phyloP scores from a whole-genome alignment of 2,797 vertebrate species.

The Lycodopsis pacificus region DNA sequence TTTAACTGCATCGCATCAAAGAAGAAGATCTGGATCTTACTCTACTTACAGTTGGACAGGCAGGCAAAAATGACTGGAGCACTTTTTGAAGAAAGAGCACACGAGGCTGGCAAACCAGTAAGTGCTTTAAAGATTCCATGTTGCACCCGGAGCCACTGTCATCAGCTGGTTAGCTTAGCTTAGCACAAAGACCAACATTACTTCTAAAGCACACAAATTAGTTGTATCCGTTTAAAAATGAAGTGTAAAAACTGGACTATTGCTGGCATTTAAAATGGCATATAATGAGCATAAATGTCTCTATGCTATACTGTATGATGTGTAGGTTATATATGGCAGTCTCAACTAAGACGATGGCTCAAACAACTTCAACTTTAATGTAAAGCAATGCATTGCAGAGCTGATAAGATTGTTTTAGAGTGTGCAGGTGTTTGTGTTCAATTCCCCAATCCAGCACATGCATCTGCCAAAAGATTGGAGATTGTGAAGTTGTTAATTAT shows the following conservation, averaged over 20 bases:
- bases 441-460: not conserved
- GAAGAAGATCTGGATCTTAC: not conserved
- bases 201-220: too few species aligned
- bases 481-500: not conserved
- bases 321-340: not conserved
- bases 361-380: not conserved
- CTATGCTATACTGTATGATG: not conserved
- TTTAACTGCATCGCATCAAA: not conserved
- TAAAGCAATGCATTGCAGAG: conserved; percentile 2
- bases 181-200: too few species aligned
- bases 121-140: not conserved
- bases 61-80: not conserved
- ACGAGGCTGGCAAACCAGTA: not conserved
- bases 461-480: not conserved
- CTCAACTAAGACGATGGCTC: not conserved
- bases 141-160: not conserved
- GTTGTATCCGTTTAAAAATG: too few species aligned
- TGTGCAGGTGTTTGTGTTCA: not conserved
- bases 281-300: not conserved
- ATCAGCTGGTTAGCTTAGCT: not conserved
- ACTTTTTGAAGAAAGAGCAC: not conserved
- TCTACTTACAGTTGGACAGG: not conserved
- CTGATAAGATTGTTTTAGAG: not conserved
- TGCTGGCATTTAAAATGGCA: too few species aligned
- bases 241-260: too few species aligned